Conservation (phyloP, 2,113 vertebrate genomes). For the Mastomys natalensis region DNA sequence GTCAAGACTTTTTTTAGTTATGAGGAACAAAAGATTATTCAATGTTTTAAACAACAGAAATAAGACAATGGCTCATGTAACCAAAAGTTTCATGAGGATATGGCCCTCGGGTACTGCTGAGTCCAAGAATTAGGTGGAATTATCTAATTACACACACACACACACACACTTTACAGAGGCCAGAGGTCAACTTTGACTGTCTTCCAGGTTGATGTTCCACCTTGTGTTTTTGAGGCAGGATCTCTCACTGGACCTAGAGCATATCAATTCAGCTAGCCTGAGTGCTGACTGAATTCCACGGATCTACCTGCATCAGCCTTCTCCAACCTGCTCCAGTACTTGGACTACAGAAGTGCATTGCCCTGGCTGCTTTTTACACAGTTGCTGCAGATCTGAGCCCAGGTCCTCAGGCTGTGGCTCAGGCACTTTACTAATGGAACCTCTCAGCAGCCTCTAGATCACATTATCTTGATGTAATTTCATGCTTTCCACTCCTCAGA, state of each 20-base stretch:
- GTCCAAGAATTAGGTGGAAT: not conserved
- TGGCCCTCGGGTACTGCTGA: not conserved
- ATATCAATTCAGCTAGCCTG: not conserved
- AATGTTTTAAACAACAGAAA: not conserved
- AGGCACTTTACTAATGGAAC: not conserved
- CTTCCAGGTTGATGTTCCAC: not conserved
- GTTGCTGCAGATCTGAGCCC: no score
- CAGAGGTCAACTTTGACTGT: not conserved
- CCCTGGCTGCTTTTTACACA: not conserved
- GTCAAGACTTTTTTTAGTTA: not conserved
- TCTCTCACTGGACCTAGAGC: not conserved
- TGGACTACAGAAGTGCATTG: no score
- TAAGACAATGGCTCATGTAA: not conserved
- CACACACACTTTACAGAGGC: no score
- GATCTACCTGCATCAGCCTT: not conserved
- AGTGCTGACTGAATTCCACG: not conserved
- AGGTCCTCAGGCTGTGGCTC: accelerated
- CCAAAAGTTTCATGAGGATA: not conserved
- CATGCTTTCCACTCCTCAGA: not conserved
- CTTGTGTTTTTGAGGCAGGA: not conserved
- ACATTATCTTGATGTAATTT: not conserved
- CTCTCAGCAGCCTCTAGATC: not conserved
- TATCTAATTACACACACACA: no score
- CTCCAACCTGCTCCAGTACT: not conserved
- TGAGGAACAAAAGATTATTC: not conserved